Base-by-base conservation (phyloP, 2,888 invertebrate species). In the Lasius platythorax region DNA sequence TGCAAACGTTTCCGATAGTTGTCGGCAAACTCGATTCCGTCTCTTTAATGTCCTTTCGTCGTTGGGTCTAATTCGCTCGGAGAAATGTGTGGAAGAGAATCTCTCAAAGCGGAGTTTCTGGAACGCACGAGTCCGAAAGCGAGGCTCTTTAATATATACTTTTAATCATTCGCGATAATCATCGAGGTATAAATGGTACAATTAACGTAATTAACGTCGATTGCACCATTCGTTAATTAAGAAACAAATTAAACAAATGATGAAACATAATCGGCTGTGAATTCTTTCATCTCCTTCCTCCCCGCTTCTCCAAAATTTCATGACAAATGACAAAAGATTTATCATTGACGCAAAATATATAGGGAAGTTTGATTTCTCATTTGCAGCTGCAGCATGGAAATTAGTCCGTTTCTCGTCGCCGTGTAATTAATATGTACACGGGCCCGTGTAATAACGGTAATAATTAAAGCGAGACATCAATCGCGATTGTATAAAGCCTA, bases 1-100 rank as follows among this genome's bases (percentile, higher is more conserved):
- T 93, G 92, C 92, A 91, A 91, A 88, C 82, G 83, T 84, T 83
- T 88, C 61, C 85, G 85, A 86, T 87, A 85, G 86, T 67, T 37
- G 37, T 75, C 75, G 46, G 53, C 85, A 58, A 30, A 37, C 33
- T 23, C 56, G n/a, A n/a, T 67, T 76, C 43, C 63, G 56, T 40
- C 40, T 61, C 9, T 78, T 61, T 23, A 43, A 56, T 53, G 53
- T 15, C 46, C 37, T 28, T 58, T 43, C 58, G 23, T 15, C 50
- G 9, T 64, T 33, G 43, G 23, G 33, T 70, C 33, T n/a, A 3
- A 37, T 50, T 50, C 50, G 50, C 68, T 30, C 66, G 66, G 40
- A 40, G 63, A 63, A 63, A 63, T 33, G 63, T 53, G 8, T 8
- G 18, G 68, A 23, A 11, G 23, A 58, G 58, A 58, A 40, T 18